Conservation (phyloP, 2,113 vertebrate species). For the Chroicocephalus ridibundus region DNA sequence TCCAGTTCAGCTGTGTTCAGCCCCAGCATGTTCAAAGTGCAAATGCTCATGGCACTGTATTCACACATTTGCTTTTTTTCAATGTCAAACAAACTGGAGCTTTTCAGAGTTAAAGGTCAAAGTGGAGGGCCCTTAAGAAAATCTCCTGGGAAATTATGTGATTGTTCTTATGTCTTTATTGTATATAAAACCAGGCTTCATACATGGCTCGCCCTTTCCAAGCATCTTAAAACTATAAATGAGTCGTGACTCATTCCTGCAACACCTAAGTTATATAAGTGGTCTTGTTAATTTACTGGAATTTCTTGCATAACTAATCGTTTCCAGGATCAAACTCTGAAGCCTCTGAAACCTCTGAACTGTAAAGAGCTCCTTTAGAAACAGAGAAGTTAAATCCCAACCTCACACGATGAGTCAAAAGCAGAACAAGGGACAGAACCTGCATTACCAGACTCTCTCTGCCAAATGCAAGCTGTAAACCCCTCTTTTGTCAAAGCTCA, state of each 20-base stretch:
- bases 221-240: constrained; percentile 43
- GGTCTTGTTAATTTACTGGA: constrained; percentile 52
- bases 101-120: constrained; percentile 36
- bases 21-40: constrained; percentile 63
- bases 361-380: neutral
- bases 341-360: neutral
- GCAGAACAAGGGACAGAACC: neutral
- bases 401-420: neutral
- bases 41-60: constrained; percentile 37
- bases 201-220: neutral
- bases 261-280: constrained; percentile 55
- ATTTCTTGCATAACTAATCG: constrained; percentile 31
- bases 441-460: accelerated
- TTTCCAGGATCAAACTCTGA: constrained; percentile 20
- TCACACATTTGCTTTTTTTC: constrained; percentile 36
- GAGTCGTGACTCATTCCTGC: constrained; percentile 41
- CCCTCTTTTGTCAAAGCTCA: neutral
- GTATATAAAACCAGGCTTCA: constrained; percentile 11
- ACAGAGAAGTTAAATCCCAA: neutral
- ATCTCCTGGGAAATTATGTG: constrained; percentile 9
- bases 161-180: constrained; percentile 46
- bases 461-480: neutral
- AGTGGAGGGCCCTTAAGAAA: neutral
- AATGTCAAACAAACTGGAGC: constrained; percentile 26
- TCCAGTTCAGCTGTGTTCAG: constrained; percentile 53